Percentiles rank a stretch among this genome's conserved stretches.
Evolutionary conservation across 1,140 invertebrate genomes (phyloP).

Genomic region (Drosophila sp.): DNA sequence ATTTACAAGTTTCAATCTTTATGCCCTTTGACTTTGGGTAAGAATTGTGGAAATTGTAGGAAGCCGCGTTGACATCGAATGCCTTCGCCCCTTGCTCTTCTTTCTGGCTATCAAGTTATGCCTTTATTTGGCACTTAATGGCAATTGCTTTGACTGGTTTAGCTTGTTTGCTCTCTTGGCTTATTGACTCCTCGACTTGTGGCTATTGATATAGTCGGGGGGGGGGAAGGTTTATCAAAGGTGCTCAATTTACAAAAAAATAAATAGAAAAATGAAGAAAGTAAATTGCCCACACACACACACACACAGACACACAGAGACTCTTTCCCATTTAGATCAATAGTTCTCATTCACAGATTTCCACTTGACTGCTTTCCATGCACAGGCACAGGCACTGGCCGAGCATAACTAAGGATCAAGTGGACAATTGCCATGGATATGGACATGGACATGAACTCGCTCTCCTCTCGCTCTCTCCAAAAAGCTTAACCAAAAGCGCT

Average conservation of each 20-base stretch:
- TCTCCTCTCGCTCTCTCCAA: background rate
- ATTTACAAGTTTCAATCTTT: slow-evolving; percentile 71
- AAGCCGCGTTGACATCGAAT: slow-evolving; percentile 3
- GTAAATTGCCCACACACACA: too few relatives aligned
- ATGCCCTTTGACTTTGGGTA: slow-evolving; percentile 27
- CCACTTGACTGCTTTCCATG: slow-evolving; percentile 21
- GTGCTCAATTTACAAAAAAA: too few relatives aligned
- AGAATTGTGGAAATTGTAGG: background rate
- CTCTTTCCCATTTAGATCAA: slow-evolving; percentile 13
- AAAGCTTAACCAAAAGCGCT: slow-evolving; percentile 41
- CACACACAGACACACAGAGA: too few relatives aligned
- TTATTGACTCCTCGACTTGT: slow-evolving; percentile 60
- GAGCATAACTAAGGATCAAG: slow-evolving; percentile 55
- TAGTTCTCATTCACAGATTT: background rate
- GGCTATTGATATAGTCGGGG: slow-evolving; percentile 55
- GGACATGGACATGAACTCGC: background rate
- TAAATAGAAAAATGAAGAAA: too few relatives aligned
- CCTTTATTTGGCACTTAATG: slow-evolving; percentile 72
- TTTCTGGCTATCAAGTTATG: slow-evolving; percentile 58
- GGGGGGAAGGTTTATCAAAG: background rate
- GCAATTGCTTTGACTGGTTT: slow-evolving; percentile 38
- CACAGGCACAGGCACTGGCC: slow-evolving; percentile 20
- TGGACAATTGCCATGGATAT: slow-evolving; percentile 33
- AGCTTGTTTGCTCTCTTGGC: slow-evolving; percentile 17
- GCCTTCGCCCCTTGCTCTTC: background rate